A percentile compares a stretch with the other conserved stretches of the same genome.
Evolutionary conservation across 2,797 vertebrate species (phyloP).

Genomic region (Triplophysa bombifrons): DNA sequence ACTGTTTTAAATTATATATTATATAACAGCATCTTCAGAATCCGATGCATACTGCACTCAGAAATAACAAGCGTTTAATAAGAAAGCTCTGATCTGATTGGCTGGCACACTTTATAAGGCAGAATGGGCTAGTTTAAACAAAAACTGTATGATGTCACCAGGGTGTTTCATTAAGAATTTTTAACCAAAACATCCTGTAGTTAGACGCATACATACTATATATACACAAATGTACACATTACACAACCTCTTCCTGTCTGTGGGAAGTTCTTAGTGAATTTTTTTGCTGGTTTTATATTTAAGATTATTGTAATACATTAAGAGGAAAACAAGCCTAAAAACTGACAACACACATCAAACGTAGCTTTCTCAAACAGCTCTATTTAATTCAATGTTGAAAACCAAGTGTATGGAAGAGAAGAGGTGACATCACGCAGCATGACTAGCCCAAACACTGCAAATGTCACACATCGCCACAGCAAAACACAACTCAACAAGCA

Average conservation of each 20-base stretch:
- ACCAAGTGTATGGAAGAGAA: background rate
- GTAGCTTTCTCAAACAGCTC: background rate
- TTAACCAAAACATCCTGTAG: background rate
- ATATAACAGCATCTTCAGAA: no score
- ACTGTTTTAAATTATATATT: no score
- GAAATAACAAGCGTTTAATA: no score
- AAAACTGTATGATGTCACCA: no score
- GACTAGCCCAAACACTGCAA: conserved; percentile 27
- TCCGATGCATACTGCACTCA: no score
- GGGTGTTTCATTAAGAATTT: background rate
- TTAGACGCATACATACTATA: no score
- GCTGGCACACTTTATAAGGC: background rate
- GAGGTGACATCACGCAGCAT: conserved; percentile 20
- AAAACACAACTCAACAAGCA: conserved; percentile 9
- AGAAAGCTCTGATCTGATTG: background rate
- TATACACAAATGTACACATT: background rate
- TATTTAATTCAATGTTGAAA: background rate
- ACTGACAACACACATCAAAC: no score
- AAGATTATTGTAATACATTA: no score
- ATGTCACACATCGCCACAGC: conserved; percentile 24
- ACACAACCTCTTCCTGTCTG: background rate
- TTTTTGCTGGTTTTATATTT: no score
- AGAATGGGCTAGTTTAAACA: no score
- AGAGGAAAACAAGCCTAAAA: no score
- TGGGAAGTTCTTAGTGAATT: no score